These are phyloP conservation scores for Malacosoma neustria DNA, from an alignment of 2,888 invertebrate genomes.

Conservation along the genomic window DNA sequence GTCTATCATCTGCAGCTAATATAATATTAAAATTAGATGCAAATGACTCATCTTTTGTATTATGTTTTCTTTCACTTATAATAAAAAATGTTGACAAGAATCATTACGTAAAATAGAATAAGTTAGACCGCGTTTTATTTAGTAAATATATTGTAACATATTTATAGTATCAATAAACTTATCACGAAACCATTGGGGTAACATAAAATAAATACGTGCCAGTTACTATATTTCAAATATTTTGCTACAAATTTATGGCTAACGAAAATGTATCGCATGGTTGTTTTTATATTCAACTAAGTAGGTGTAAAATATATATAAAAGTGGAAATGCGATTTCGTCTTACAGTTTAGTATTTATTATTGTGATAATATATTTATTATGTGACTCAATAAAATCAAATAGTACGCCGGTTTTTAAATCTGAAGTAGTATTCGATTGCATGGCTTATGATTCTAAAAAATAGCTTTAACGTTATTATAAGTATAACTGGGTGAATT, in stretches of 20 bases:
- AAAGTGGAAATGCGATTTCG: not conserved
- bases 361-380: not conserved
- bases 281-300: conserved; percentile 4
- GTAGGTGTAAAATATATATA: conserved; percentile 4
- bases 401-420: too few relatives aligned
- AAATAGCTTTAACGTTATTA: too few relatives aligned
- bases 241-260: conserved; percentile 12
- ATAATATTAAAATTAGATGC: conserved; percentile 17
- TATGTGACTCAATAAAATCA: too few relatives aligned
- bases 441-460: too few relatives aligned
- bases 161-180: conserved; percentile 19
- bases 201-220: conserved; percentile 24
- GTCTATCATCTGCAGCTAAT: conserved; percentile 9
- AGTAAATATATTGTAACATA: conserved; percentile 7
- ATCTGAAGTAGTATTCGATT: too few relatives aligned
- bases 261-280: conserved; percentile 2
- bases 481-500: too few relatives aligned
- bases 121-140: conserved; percentile 6
- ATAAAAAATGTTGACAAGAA: conserved; percentile 1
- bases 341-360: not conserved
- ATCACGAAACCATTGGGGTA: conserved; percentile 16
- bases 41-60: conserved; percentile 9
- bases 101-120: not conserved
- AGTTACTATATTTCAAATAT: conserved; percentile 21
- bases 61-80: conserved; percentile 2